Evolutionary conservation across 2,113 vertebrate species (phyloP).

Genomic region (Raja brachyura): DNA sequence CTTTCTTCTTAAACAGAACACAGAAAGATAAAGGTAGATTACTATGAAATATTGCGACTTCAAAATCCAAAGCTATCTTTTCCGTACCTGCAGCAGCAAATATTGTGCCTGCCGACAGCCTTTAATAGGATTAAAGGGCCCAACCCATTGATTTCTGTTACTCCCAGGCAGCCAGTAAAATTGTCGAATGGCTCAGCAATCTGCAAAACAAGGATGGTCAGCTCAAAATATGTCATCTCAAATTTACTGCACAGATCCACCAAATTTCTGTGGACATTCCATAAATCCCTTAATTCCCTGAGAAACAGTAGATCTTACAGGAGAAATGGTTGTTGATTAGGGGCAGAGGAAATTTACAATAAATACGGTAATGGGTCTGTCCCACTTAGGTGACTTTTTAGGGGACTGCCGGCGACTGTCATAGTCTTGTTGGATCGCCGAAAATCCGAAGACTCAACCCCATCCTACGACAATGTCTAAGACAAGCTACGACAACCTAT

Average conservation of each 20-base stretch:
- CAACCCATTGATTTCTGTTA: conserved; percentile 65
- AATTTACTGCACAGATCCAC: too few relatives aligned
- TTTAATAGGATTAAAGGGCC: conserved; percentile 58
- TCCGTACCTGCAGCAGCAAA: conserved; percentile 69
- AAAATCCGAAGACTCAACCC: too few relatives aligned
- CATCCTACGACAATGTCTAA: too few relatives aligned
- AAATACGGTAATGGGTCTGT: too few relatives aligned
- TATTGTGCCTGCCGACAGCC: conserved; percentile 59
- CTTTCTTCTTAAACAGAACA: background rate
- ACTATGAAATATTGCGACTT: background rate
- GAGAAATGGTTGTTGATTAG: too few relatives aligned
- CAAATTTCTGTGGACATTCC: background rate
- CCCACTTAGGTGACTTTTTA: too few relatives aligned
- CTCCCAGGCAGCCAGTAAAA: conserved; percentile 74
- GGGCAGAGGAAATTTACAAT: too few relatives aligned
- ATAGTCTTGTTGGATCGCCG: too few relatives aligned
- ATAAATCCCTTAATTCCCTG: background rate
- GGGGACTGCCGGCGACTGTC: too few relatives aligned
- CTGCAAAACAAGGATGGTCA: conserved; percentile 47
- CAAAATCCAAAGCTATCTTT: background rate
- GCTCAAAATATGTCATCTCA: background rate
- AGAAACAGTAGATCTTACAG: background rate
- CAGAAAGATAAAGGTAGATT: background rate
- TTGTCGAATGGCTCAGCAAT: conserved; percentile 60
- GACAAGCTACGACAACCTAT: too few relatives aligned